Evolutionary conservation across 2,888 invertebrate species (phyloP).

Genomic region (Ichneumoninae sp.): DNA sequence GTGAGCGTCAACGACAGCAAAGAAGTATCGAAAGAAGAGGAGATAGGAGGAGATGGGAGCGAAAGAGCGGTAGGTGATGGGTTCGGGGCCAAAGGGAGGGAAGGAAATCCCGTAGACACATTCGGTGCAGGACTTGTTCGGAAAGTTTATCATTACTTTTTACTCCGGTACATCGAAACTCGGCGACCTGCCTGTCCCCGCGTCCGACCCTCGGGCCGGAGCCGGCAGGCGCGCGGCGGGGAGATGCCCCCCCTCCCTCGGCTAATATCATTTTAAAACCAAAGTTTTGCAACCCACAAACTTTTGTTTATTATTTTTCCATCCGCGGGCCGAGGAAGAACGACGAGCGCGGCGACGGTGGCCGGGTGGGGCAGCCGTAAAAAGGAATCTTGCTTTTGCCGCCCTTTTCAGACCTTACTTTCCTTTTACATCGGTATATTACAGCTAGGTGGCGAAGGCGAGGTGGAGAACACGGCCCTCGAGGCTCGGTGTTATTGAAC

Average conservation of each 20-base stretch:
- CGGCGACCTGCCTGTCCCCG: constrained; percentile 60
- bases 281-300: constrained; percentile 78
- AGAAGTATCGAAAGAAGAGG: constrained; percentile 66
- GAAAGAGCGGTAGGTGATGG: constrained; percentile 60
- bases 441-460: background rate
- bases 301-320: constrained; percentile 81
- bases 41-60: constrained; percentile 38
- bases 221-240: constrained; percentile 25
- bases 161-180: constrained; percentile 74
- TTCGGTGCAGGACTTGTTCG: constrained; percentile 76
- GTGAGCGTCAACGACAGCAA: constrained; percentile 33
- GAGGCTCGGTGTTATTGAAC: constrained; percentile 9
- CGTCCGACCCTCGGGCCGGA: constrained; percentile 16
- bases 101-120: constrained; percentile 65
- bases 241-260: constrained; percentile 57
- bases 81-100: constrained; percentile 49
- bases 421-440: background rate
- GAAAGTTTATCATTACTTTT: constrained; percentile 82
- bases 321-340: constrained; percentile 42
- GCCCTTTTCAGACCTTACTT: constrained; percentile 14
- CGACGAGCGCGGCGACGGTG: constrained; percentile 26
- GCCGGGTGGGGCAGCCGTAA: constrained; percentile 2
- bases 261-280: constrained; percentile 82
- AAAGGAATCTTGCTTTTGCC: constrained; percentile 5
- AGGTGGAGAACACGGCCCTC: background rate